Evolutionary conservation across 2,797 vertebrate genomes (phyloP).

Genomic region (Sebastes ruberrimus): DNA sequence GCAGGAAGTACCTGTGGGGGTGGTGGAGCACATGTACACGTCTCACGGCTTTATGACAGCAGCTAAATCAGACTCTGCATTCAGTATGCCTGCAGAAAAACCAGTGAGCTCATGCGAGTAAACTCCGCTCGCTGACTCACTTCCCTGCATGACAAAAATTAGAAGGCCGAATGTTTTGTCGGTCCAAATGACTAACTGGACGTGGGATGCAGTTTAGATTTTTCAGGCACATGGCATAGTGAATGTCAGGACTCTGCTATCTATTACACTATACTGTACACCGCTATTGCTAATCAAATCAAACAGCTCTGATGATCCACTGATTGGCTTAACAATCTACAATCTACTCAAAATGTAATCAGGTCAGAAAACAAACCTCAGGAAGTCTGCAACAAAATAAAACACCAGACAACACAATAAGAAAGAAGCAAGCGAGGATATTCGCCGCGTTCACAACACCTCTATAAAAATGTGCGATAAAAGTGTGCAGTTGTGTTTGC

Average conservation of each 20-base stretch:
- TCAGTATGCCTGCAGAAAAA: constrained; percentile 41
- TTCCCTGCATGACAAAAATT: not conserved
- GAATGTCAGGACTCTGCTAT: constrained; percentile 21
- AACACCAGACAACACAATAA: constrained; percentile 43
- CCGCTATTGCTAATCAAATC: constrained; percentile 23
- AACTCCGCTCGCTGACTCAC: not conserved
- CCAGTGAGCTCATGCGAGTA: not conserved
- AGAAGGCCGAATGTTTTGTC: not conserved
- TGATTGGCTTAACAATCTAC: constrained; percentile 42
- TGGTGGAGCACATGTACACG: not conserved
- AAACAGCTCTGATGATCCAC: constrained; percentile 11
- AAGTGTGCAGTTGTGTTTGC: not conserved
- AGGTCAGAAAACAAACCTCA: constrained; percentile 66
- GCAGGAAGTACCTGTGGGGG: constrained; percentile 92
- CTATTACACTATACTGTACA: constrained; percentile 14
- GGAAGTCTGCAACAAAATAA: constrained; percentile 68
- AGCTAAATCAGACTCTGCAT: not conserved
- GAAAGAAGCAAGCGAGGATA: not conserved
- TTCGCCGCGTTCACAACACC: not conserved
- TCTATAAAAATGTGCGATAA: not conserved
- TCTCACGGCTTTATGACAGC: not conserved
- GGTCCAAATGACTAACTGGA: not conserved
- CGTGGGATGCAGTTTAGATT: not conserved
- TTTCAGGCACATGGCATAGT: constrained; percentile 26
- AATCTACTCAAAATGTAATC: constrained; percentile 21